phyloP scores from a whole-genome alignment of 2,888 invertebrate species.

The Mythimna ferrago region DNA sequence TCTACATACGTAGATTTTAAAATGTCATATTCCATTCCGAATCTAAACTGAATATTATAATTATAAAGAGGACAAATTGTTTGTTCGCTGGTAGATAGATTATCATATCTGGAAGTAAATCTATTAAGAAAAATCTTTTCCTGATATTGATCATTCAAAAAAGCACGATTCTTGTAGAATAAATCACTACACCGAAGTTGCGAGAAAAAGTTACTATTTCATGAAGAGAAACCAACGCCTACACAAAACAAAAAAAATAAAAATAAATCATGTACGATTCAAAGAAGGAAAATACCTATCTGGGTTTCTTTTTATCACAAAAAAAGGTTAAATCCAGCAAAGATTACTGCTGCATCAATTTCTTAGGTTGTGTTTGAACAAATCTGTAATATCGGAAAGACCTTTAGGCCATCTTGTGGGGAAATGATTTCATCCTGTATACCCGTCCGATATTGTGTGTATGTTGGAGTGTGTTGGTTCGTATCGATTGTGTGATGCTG shows the following conservation, averaged over 20 bases:
- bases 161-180: neutral
- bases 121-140: no score
- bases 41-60: no score
- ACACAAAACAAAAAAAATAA: conserved; percentile 7
- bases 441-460: conserved; percentile 30
- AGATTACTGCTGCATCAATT: conserved; percentile 48
- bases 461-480: conserved; percentile 32
- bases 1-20: neutral
- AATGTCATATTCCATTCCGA: neutral
- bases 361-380: conserved; percentile 49
- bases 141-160: neutral
- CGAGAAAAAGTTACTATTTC: neutral
- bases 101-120: no score
- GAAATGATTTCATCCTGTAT: conserved; percentile 38
- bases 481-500: conserved; percentile 68
- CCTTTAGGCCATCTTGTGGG: conserved; percentile 43
- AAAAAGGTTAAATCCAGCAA: conserved; percentile 32
- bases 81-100: no score
- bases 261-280: conserved; percentile 5
- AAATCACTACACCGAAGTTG: no score
- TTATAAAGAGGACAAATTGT: no score
- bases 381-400: conserved; percentile 42
- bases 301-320: conserved; percentile 26
- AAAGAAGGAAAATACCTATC: conserved; percentile 9
- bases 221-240: neutral